Percentiles rank a stretch among this genome's conserved stretches.
These are phyloP conservation scores for Pemphredon lugubris DNA, from an alignment of 2,888 invertebrate genomes.

Conservation along the genomic window DNA sequence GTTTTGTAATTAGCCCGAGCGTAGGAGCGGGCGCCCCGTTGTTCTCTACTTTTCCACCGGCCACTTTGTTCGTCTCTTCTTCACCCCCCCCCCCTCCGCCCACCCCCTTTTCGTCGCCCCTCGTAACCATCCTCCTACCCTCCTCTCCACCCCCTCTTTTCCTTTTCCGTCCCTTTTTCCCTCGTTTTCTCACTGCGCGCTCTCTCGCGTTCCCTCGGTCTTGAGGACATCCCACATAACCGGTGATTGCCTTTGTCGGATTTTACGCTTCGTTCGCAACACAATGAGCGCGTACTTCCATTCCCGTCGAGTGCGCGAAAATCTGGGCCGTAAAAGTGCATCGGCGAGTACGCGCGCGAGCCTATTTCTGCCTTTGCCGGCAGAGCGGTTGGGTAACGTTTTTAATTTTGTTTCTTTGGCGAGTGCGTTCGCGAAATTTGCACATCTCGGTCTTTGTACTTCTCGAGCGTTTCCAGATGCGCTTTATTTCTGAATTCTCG, in stretches of 20 bases:
- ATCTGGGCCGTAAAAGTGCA: too few relatives aligned
- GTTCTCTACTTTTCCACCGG: slow-evolving; percentile 36
- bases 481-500: too few relatives aligned
- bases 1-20: slow-evolving; percentile 67
- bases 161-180: slow-evolving; percentile 15
- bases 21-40: slow-evolving; percentile 38
- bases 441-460: too few relatives aligned
- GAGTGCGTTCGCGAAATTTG: too few relatives aligned
- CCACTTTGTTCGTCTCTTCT: slow-evolving; percentile 27
- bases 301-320: not conserved
- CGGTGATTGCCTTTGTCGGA: slow-evolving; percentile 55
- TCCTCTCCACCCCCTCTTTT: not conserved
- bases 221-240: slow-evolving; percentile 45
- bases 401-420: too few relatives aligned
- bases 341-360: too few relatives aligned
- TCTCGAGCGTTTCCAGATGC: too few relatives aligned
- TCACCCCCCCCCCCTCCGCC: slow-evolving; percentile 12
- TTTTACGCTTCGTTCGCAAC: slow-evolving; percentile 40
- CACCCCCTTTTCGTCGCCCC: slow-evolving; percentile 14
- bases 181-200: slow-evolving; percentile 32
- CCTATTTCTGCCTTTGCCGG: too few relatives aligned
- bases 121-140: too few relatives aligned
- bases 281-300: slow-evolving; percentile 1
- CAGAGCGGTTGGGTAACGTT: too few relatives aligned
- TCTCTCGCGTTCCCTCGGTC: slow-evolving; percentile 25